Evolutionary conservation across 1,140 invertebrate species (phyloP).

Genomic region (Pseudomyrmex gracilis): DNA sequence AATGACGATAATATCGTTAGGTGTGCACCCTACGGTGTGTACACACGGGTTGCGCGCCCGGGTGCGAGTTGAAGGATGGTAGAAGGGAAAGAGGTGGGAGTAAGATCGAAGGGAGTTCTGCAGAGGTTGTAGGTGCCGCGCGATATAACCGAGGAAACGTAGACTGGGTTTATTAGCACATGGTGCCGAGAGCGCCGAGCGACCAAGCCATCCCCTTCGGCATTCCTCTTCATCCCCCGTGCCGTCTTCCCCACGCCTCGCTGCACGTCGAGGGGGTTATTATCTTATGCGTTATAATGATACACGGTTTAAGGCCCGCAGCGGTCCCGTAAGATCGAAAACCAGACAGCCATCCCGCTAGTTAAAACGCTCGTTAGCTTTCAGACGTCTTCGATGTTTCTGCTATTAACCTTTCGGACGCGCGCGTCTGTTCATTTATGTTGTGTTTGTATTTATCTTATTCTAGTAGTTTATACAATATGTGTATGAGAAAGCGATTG

Average conservation of each 20-base stretch:
- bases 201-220: slow-evolving; percentile 66
- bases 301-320: slow-evolving; percentile 74
- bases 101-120: neutral
- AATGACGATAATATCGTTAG: slow-evolving; percentile 83
- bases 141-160: slow-evolving; percentile 80
- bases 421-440: neutral
- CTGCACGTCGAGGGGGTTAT: slow-evolving; percentile 80
- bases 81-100: neutral
- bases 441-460: neutral
- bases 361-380: slow-evolving; percentile 40
- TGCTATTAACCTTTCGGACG: neutral
- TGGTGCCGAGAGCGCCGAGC: slow-evolving; percentile 69
- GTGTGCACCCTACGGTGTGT: slow-evolving; percentile 65
- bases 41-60: slow-evolving; percentile 59
- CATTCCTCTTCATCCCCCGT: slow-evolving; percentile 27
- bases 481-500: too few species aligned
- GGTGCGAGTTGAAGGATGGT: neutral
- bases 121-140: slow-evolving; percentile 70
- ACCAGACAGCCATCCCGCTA: slow-evolving; percentile 51
- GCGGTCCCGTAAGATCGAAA: slow-evolving; percentile 74
- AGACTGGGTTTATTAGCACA: slow-evolving; percentile 80
- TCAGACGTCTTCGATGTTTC: slow-evolving; percentile 22
- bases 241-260: slow-evolving; percentile 73
- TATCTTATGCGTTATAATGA: slow-evolving; percentile 81
- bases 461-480: neutral